These are phyloP conservation scores for Phallusia fumigata DNA, from an alignment of 23 tunicate genomes.

Conservation along the genomic window DNA sequence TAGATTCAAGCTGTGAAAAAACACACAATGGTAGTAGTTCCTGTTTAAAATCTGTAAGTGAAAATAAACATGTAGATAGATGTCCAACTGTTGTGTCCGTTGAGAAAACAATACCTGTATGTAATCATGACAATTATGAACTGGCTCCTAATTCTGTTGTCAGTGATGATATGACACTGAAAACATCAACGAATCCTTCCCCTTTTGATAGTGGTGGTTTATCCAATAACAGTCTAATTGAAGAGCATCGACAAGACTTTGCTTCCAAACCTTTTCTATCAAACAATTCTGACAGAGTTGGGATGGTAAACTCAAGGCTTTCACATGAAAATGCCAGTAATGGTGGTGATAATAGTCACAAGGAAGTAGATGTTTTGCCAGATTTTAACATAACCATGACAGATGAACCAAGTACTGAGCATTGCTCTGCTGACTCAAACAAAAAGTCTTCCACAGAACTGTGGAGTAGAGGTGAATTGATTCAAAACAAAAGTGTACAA, in stretches of 20 bases:
- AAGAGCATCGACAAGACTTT: background rate
- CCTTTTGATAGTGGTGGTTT: background rate
- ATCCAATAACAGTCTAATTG: background rate
- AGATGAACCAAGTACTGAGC: background rate
- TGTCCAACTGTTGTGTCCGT: background rate
- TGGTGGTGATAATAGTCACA: background rate
- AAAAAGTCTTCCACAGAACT: background rate
- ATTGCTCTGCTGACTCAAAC: background rate
- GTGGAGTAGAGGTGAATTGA: constrained; percentile 24
- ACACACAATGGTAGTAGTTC: background rate
- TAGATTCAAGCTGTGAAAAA: background rate
- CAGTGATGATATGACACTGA: background rate
- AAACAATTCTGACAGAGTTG: background rate
- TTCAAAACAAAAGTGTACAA: background rate
- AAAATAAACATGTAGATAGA: background rate
- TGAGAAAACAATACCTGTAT: too few relatives aligned
- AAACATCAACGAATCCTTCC: background rate
- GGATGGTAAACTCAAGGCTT: background rate
- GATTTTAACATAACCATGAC: background rate
- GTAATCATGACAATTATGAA: background rate
- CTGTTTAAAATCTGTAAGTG: background rate
- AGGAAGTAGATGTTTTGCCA: background rate
- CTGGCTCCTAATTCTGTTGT: background rate
- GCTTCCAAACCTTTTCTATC: background rate
- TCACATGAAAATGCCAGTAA: background rate